Evolutionary conservation across 2,797 vertebrate genomes (phyloP).

Genomic region (Phrynocephalus guinanensis): DNA sequence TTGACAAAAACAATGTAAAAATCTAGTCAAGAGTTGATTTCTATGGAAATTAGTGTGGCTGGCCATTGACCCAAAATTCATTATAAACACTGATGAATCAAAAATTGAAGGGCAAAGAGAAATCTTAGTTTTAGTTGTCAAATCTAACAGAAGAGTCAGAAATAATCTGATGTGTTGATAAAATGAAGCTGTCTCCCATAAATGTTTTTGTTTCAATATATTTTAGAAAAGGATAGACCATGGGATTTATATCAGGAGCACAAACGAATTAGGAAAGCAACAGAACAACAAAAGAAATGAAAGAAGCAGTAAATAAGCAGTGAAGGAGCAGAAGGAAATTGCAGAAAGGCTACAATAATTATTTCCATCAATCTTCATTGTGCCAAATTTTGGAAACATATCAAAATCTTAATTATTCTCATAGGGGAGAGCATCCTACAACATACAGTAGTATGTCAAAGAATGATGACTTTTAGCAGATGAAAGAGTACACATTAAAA

Average conservation of each 20-base stretch:
- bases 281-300: background rate
- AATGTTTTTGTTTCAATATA: background rate
- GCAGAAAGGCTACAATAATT: background rate
- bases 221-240: background rate
- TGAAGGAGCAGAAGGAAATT: background rate
- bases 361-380: too few species aligned
- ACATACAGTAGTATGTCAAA: background rate
- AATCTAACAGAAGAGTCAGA: background rate
- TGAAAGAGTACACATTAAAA: background rate
- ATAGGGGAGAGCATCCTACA: background rate
- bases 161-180: too few species aligned
- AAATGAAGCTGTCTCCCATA: background rate
- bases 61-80: background rate
- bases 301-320: background rate
- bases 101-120: background rate
- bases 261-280: background rate
- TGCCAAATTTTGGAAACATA: background rate
- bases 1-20: background rate
- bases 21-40: background rate
- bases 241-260: background rate
- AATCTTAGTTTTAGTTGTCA: background rate
- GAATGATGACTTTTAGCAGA: background rate
- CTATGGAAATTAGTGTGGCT: background rate
- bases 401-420: background rate
- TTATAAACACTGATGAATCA: background rate